Conservation (phyloP, 2,797 vertebrate genomes). For the Cryptoblepharus egeriae region DNA sequence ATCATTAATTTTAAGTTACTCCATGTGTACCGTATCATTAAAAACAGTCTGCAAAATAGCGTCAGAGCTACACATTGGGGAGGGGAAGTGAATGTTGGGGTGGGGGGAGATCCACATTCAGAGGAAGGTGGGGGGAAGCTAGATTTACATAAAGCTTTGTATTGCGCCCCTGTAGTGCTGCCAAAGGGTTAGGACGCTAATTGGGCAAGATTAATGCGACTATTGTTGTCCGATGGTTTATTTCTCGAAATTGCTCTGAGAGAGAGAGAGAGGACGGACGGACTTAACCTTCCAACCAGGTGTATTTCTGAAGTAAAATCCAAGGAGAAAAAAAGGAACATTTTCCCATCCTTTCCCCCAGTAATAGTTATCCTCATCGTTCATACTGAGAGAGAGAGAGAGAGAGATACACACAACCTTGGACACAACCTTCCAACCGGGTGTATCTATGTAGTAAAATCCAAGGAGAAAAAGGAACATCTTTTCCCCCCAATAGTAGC, state of each 20-base stretch:
- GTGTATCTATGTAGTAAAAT: constrained; percentile 16
- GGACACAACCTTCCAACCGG: constrained; percentile 7
- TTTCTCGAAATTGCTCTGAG: constrained; percentile 11
- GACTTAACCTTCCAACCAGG: no score
- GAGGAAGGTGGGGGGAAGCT: background rate
- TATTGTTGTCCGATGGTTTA: constrained; percentile 51
- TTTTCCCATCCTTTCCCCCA: no score
- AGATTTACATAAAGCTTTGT: constrained; percentile 79
- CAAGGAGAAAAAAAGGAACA: background rate
- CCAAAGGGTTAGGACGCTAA: constrained; percentile 68
- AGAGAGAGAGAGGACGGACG: no score
- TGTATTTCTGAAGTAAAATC: constrained; percentile 19
- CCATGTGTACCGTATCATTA: constrained; percentile 67
- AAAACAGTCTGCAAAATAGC: constrained; percentile 65
- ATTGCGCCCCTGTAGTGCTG: constrained; percentile 54
- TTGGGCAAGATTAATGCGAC: constrained; percentile 66
- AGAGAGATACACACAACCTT: no score
- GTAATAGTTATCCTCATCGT: background rate
- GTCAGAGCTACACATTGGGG: constrained; percentile 26
- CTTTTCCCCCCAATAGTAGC: background rate
- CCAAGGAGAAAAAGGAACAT: background rate
- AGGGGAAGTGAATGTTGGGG: background rate
- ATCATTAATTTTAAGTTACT: constrained; percentile 77
- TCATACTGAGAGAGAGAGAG: background rate
- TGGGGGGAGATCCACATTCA: background rate